Conservation (phyloP, 2,888 invertebrate species). For the Ligdia adustata region DNA sequence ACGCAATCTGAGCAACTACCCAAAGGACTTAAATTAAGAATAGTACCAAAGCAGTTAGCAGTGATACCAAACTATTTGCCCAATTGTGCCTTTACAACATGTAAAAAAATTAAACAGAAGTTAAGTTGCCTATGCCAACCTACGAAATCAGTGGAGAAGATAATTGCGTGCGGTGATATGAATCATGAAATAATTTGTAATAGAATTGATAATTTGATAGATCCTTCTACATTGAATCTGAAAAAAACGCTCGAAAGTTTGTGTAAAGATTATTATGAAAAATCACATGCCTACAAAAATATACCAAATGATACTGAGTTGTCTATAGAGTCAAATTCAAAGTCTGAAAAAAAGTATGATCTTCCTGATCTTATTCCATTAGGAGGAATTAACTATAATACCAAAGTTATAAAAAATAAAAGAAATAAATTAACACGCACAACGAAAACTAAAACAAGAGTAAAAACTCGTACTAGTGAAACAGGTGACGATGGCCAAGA, state of each 20-base stretch:
- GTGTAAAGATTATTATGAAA: conserved; percentile 3
- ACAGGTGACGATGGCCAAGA: too few species aligned
- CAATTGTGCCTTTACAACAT: neutral
- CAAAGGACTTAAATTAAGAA: conserved; percentile 3
- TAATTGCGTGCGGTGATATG: neutral
- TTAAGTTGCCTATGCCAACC: neutral
- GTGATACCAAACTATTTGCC: conserved; percentile 9
- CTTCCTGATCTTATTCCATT: too few species aligned
- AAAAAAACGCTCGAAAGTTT: neutral
- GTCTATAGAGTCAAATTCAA: too few species aligned
- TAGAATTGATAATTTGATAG: neutral
- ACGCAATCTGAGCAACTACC: conserved; percentile 3
- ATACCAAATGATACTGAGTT: neutral
- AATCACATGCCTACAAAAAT: neutral
- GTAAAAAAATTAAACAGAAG: neutral
- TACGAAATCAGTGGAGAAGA: neutral
- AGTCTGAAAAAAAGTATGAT: neutral
- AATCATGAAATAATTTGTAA: conserved; percentile 1
- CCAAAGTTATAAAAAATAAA: neutral
- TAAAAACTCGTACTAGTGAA: too few species aligned
- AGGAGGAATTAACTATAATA: too few species aligned
- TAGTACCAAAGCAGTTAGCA: conserved; percentile 4
- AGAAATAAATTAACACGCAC: too few species aligned
- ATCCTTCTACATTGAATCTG: neutral
- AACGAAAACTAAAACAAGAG: too few species aligned